These are phyloP conservation scores for Tor tambroides DNA, from an alignment of 2,113 vertebrate genomes.

Conservation along the genomic window DNA sequence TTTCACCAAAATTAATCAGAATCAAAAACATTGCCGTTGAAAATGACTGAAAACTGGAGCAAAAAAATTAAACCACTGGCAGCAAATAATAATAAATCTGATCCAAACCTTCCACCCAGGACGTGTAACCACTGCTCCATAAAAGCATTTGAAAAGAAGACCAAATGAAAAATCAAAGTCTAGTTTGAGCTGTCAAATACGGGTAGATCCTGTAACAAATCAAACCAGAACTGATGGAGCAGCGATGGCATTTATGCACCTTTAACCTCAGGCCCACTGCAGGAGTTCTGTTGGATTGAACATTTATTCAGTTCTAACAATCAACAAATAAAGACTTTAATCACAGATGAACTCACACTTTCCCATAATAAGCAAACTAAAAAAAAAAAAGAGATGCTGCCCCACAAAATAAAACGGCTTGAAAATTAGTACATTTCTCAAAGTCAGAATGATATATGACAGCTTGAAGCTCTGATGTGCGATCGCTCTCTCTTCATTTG, in stretches of 20 bases:
- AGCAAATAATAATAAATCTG: neutral
- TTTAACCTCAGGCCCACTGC: conserved; percentile 5
- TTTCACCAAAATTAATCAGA: conserved; percentile 31
- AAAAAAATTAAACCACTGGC: neutral
- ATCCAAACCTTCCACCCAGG: neutral
- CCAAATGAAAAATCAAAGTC: neutral
- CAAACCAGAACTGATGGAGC: neutral
- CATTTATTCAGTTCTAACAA: neutral
- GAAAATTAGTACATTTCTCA: conserved; percentile 25
- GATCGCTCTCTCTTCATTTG: neutral
- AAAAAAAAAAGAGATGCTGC: conserved; percentile 6
- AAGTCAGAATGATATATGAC: neutral
- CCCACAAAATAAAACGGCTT: conserved; percentile 14
- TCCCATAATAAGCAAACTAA: conserved; percentile 8
- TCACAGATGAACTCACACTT: neutral
- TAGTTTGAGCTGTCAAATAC: neutral
- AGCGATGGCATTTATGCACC: neutral
- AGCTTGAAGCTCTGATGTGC: neutral
- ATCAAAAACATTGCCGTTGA: conserved; percentile 16
- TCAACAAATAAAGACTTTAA: neutral
- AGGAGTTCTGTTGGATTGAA: neutral
- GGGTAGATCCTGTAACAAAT: neutral
- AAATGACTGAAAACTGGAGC: neutral
- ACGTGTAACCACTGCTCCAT: conserved; percentile 31
- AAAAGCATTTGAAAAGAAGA: conserved; percentile 17